Conservation (phyloP, 2,113 vertebrate species). For the Steatornis caripensis region DNA sequence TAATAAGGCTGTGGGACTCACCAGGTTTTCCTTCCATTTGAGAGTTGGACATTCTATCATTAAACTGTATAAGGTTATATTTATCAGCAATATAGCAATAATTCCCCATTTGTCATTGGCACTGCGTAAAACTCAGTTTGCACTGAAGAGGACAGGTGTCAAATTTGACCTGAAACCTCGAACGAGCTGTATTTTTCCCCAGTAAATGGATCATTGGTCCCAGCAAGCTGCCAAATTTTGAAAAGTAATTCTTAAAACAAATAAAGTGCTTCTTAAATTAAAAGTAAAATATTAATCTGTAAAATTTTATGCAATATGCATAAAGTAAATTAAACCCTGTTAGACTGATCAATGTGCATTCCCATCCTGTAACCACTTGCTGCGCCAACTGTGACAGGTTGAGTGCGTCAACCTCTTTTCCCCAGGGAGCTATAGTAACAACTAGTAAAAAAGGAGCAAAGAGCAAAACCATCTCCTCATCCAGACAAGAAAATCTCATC, state of each 20-base stretch:
- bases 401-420: neutral
- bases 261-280: neutral
- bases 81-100: neutral
- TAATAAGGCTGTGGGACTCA: neutral
- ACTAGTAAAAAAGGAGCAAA: neutral
- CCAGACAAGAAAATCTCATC: neutral
- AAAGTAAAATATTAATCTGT: neutral
- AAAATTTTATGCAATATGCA: neutral
- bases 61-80: neutral
- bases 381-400: accelerated
- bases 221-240: neutral
- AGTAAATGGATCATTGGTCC: neutral
- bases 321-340: neutral
- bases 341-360: neutral
- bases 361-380: neutral
- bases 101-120: neutral
- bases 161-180: neutral
- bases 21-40: neutral
- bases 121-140: neutral
- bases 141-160: neutral
- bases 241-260: neutral
- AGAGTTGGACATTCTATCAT: neutral
- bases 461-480: neutral
- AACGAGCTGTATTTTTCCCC: neutral
- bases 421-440: neutral